Percentiles rank a stretch among this genome's conserved stretches.
phyloP scores from a whole-genome alignment of 2,888 invertebrate genomes.

The Crioceris asparagi region DNA sequence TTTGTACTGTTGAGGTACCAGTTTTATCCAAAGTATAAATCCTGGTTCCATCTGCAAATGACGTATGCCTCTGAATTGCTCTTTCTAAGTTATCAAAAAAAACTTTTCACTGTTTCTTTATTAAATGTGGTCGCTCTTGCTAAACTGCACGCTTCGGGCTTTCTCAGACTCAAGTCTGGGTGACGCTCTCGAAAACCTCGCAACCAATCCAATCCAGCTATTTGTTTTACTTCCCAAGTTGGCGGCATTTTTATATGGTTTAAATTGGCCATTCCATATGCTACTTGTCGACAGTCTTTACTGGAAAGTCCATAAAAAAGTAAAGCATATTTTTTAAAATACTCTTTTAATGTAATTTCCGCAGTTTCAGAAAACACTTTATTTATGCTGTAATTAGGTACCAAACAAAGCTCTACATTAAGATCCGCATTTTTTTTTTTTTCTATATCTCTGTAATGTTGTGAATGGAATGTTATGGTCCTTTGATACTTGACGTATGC shows the following conservation, averaged over 20 bases:
- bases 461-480: neutral
- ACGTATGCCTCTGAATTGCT: conserved; percentile 5
- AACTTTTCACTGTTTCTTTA: conserved; percentile 13
- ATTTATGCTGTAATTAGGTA: neutral
- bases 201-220: conserved; percentile 16
- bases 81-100: conserved; percentile 14
- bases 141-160: conserved; percentile 15
- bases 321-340: neutral
- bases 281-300: conserved; percentile 13
- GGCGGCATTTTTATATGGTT: conserved; percentile 14
- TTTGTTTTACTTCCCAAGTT: conserved; percentile 14
- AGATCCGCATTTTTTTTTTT: neutral
- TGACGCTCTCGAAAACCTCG: conserved; percentile 11
- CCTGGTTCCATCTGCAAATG: conserved; percentile 13
- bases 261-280: conserved; percentile 16
- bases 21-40: conserved; percentile 21
- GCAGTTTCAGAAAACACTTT: neutral
- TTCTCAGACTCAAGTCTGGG: conserved; percentile 14
- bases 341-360: neutral
- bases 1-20: conserved; percentile 13
- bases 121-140: conserved; percentile 20
- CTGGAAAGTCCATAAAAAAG: conserved; percentile 14
- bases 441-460: neutral
- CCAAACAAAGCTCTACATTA: neutral
- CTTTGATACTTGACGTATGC: neutral